phyloP scores from a whole-genome alignment of 2,888 invertebrate genomes.

The Tenthredo amoena region DNA sequence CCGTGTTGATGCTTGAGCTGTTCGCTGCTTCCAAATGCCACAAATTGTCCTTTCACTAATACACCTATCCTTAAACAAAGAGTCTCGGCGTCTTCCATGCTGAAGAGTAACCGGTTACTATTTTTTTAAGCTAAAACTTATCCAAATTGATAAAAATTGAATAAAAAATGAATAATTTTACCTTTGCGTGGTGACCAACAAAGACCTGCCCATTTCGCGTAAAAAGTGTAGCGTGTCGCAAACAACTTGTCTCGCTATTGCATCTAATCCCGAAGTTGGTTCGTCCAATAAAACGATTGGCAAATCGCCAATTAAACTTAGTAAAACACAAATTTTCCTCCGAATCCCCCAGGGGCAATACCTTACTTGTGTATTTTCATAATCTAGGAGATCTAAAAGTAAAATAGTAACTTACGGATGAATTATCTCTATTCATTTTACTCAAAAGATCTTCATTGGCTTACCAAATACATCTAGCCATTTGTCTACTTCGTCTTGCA shows the following conservation, averaged over 20 bases:
- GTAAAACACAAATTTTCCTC: slow-evolving; percentile 60
- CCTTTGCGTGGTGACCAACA: slow-evolving; percentile 60
- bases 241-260: slow-evolving; percentile 58
- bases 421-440: background rate
- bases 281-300: slow-evolving; percentile 62
- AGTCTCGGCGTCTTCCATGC: slow-evolving; percentile 60
- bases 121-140: background rate
- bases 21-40: slow-evolving; percentile 58
- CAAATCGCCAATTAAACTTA: slow-evolving; percentile 61
- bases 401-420: background rate
- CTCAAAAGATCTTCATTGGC: background rate
- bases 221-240: slow-evolving; percentile 59
- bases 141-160: background rate
- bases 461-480: slow-evolving; percentile 63
- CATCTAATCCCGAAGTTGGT: slow-evolving; percentile 60
- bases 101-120: slow-evolving; percentile 24
- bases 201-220: slow-evolving; percentile 59
- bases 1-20: slow-evolving; percentile 57
- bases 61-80: slow-evolving; percentile 61
- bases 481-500: slow-evolving; percentile 60
- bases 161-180: background rate
- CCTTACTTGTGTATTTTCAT: slow-evolving; percentile 59
- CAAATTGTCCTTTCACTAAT: slow-evolving; percentile 58
- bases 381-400: slow-evolving; percentile 60
- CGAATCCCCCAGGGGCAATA: slow-evolving; percentile 59